Evolutionary conservation across 2,113 vertebrate species (phyloP), one percentile per base, ranked within the genome.

Genomic region (Xiphophorus hellerii): DNA sequence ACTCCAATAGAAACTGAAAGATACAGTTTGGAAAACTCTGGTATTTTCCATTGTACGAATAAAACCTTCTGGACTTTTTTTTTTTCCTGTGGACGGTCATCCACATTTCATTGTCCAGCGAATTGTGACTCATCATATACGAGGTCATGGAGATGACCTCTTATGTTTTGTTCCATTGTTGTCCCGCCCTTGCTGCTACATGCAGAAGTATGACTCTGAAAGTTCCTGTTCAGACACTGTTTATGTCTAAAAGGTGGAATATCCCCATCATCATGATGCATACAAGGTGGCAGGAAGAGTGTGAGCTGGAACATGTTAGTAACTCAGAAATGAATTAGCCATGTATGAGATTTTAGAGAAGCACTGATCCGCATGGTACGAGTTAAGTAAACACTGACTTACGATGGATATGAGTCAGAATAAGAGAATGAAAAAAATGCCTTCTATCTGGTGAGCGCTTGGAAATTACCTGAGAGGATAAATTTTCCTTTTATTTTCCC

Each of bases 211-310:
- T 78, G 81, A 72, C 67, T 83, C 51, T 25, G 31, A 76, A 75
- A 51, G 71, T 86, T 89, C 84, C 79, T 87, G 86, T 89, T 89
- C 62, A 61, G 68, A 81, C 80, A 25, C 69, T n/a, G 87, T 71
- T 66, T 37, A 64, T 48, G 9, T 74, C 51, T 54, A 29, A 62
- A 60, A 42, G 35, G 64, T 62, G 65, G 62, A n/a, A 71, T 61
- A 74, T 60, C 28, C 13, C 27, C 13, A 6, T 37, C 81, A 72
- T 28, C 1, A 15, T 14, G 30, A 25, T 44, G 3, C 4, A 62
- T 22, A 1, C 66, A 42, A 28, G 17, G n/a, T 8, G 44, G 28
- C 15, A 48, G 17, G 44, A 20, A 10, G 5, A 51, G 22, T 0
- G 0, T 82, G 76, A 84, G 37, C 30, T 69, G 76, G 37, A 30